Percentiles rank a stretch among this genome's conserved stretches.
These are phyloP conservation scores for Syrista parreyssii DNA, from an alignment of 2,888 invertebrate species.

Conservation along the genomic window DNA sequence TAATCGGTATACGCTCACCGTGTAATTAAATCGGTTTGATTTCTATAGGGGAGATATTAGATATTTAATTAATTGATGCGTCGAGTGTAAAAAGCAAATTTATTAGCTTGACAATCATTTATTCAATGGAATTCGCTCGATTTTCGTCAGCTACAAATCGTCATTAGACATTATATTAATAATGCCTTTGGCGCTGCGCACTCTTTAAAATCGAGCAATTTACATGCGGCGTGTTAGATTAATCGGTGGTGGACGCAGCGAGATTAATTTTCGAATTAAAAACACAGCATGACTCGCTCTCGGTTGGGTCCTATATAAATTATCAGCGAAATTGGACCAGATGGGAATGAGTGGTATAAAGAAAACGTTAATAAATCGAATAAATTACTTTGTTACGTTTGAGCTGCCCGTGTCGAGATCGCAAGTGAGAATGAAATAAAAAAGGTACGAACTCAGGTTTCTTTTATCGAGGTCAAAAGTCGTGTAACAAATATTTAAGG, in stretches of 20 bases:
- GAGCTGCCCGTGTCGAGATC: not conserved
- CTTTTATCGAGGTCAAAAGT: not conserved
- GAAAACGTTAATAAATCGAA: slow-evolving; percentile 16
- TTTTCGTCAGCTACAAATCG: not conserved
- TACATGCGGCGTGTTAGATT: slow-evolving; percentile 36
- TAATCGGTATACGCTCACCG: not conserved
- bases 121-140: not conserved
- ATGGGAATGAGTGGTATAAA: slow-evolving; percentile 29
- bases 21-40: not conserved
- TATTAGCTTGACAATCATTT: not conserved
- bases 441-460: slow-evolving; percentile 27
- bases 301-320: slow-evolving; percentile 46
- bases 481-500: not conserved
- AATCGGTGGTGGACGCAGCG: slow-evolving; percentile 35
- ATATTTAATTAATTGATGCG: not conserved
- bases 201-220: slow-evolving; percentile 6
- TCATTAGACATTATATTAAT: not conserved
- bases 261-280: slow-evolving; percentile 57
- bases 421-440: slow-evolving; percentile 1
- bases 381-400: slow-evolving; percentile 17
- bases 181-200: not conserved
- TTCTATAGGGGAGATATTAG: not conserved
- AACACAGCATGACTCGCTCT: slow-evolving; percentile 47
- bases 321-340: slow-evolving; percentile 49
- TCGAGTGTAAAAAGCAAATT: not conserved